Conservation (phyloP, 2,113 vertebrate genomes). For the Macheiramphus alcinus region DNA sequence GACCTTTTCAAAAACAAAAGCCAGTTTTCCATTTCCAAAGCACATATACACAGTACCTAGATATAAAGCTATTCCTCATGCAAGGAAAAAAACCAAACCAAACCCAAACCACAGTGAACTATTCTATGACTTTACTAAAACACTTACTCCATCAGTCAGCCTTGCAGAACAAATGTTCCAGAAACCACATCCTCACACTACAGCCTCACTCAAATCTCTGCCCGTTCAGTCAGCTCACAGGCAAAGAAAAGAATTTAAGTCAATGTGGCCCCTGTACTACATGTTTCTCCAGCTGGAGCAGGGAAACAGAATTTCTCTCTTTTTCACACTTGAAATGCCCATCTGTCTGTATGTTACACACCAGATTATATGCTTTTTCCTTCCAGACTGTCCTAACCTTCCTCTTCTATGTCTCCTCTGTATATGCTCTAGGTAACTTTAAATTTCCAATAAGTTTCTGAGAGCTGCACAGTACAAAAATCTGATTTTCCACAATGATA, state of each 20-base stretch:
- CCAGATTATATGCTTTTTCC: neutral
- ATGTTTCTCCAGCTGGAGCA: neutral
- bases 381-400: neutral
- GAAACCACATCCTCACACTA: neutral
- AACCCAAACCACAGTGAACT: neutral
- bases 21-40: neutral
- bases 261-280: neutral
- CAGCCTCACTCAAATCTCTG: neutral
- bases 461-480: neutral
- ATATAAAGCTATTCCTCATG: neutral
- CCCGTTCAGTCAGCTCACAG: neutral
- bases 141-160: neutral
- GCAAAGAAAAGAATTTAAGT: neutral
- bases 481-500: neutral
- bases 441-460: neutral
- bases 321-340: neutral
- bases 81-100: fast-evolving
- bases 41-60: neutral
- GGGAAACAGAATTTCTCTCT: neutral
- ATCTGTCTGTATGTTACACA: neutral
- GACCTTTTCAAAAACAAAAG: neutral
- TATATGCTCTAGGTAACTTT: neutral
- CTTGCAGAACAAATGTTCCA: neutral
- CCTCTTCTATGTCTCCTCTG: neutral
- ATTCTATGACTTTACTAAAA: neutral